Evolutionary conservation across 2,888 invertebrate species (phyloP).

Genomic region (Tanypteryx hageni): DNA sequence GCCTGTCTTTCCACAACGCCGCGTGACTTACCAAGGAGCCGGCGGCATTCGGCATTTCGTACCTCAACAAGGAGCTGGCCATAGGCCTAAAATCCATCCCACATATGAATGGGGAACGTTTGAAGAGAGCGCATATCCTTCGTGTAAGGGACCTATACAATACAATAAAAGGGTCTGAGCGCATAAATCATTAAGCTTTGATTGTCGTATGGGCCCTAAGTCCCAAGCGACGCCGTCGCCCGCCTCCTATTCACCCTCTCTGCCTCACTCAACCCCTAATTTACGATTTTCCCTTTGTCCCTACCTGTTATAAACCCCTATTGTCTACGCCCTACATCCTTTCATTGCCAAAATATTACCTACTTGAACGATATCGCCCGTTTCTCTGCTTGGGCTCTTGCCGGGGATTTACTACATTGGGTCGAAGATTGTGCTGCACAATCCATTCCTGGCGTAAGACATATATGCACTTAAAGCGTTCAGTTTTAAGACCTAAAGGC

Average conservation of each 20-base stretch:
- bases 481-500: no score
- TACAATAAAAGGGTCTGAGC: neutral
- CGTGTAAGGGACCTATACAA: neutral
- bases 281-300: neutral
- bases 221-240: neutral
- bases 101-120: neutral
- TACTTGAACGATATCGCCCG: neutral
- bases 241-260: neutral
- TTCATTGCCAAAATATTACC: neutral
- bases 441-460: no score
- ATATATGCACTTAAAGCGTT: no score
- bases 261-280: neutral
- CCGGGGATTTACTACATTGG: neutral
- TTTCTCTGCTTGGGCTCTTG: neutral
- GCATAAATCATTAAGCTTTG: constrained; percentile 20
- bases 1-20: neutral
- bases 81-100: neutral
- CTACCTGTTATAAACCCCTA: neutral
- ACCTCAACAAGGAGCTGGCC: neutral
- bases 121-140: neutral
- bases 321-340: neutral
- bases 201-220: neutral
- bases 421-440: neutral
- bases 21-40: neutral
- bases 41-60: neutral